A percentile compares a stretch with the other conserved stretches of the same genome.
Conservation (phyloP, 2,797 vertebrate genomes). For the Myotis daubentonii region DNA sequence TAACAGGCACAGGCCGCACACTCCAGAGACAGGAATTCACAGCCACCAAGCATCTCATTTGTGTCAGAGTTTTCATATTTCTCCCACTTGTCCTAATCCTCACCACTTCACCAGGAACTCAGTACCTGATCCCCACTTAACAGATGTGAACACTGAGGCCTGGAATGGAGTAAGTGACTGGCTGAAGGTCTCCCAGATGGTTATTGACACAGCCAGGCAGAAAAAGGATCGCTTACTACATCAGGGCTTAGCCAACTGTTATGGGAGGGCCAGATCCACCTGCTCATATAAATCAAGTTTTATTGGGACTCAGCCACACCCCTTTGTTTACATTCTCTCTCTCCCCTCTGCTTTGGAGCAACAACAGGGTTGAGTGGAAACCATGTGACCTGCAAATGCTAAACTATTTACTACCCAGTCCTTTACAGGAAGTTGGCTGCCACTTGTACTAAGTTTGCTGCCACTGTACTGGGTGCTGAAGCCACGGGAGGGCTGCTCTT, state of each 20-base stretch:
- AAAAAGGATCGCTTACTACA: not conserved
- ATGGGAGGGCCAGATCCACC: not conserved
- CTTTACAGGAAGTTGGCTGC: not conserved
- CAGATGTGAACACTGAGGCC: not conserved
- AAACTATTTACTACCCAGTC: not conserved
- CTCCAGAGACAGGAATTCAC: not conserved
- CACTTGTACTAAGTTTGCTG: not conserved
- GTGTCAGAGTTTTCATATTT: not conserved
- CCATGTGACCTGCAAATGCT: not conserved
- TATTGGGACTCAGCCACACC: not conserved
- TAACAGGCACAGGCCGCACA: not conserved
- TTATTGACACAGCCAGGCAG: not conserved
- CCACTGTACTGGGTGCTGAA: no score
- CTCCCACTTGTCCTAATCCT: not conserved
- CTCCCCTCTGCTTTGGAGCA: not conserved
- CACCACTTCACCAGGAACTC: rapidly evolving
- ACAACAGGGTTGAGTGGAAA: not conserved
- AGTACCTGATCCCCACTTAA: not conserved
- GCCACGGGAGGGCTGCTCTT: no score
- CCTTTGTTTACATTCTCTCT: not conserved
- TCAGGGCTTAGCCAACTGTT: not conserved
- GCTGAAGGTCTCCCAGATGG: not conserved
- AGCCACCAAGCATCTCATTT: not conserved
- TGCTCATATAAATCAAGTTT: not conserved
- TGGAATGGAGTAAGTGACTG: not conserved